These are phyloP conservation scores for Rhegmatorhina hoffmannsi DNA, from an alignment of 2,113 vertebrate genomes.

Conservation along the genomic window DNA sequence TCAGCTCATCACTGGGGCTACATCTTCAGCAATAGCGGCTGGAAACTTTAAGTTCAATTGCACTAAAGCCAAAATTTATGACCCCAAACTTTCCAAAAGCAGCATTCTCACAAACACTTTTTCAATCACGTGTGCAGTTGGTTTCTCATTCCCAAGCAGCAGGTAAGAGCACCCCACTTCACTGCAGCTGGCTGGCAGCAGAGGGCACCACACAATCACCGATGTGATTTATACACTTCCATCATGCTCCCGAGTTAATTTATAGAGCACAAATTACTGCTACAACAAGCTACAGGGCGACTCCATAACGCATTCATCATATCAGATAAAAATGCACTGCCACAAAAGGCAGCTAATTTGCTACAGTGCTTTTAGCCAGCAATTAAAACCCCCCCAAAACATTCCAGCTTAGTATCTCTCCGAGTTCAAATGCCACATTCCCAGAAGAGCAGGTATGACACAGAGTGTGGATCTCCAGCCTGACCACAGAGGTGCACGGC, in stretches of 20 bases:
- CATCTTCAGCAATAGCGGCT: neutral
- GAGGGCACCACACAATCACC: constrained; percentile 65
- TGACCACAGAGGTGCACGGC: neutral
- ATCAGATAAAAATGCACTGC: neutral
- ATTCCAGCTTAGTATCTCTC: neutral
- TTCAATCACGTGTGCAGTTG: neutral
- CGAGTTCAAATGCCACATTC: neutral
- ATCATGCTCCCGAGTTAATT: constrained; percentile 17
- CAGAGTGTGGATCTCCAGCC: neutral
- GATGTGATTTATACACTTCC: constrained; percentile 61
- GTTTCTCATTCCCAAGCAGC: neutral
- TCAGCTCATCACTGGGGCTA: neutral
- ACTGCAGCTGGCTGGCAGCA: constrained; percentile 36
- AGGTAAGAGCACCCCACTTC: neutral
- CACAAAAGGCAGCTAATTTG: constrained; percentile 12
- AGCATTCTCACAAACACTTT: neutral
- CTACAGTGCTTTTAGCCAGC: neutral
- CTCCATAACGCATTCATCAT: constrained; percentile 36
- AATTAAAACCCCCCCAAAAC: neutral
- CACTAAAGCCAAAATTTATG: neutral
- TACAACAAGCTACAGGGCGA: constrained; percentile 42
- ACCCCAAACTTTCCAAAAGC: neutral
- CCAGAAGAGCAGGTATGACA: neutral
- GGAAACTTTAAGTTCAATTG: neutral
- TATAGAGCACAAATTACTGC: constrained; percentile 60